phyloP scores from a whole-genome alignment of 2,113 vertebrate species.

The Vulpes vulpes region DNA sequence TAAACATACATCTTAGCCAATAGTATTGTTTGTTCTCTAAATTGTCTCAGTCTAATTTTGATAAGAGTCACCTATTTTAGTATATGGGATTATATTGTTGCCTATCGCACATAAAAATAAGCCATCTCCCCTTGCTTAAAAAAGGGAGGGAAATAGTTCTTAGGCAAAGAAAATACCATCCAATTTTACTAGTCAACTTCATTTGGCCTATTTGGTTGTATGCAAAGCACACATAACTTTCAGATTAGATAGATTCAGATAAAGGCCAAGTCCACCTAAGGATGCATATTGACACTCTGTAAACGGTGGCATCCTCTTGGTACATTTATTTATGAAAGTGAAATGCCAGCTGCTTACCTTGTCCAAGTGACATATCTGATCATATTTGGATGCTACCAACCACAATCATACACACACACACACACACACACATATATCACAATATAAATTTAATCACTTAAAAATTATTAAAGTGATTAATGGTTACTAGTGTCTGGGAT shows the following conservation, averaged over 20 bases:
- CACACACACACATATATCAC: neutral
- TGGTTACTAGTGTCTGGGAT: neutral
- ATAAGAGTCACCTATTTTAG: neutral
- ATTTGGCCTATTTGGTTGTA: neutral
- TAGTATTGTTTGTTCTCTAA: neutral
- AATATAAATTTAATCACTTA: neutral
- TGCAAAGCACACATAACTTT: neutral
- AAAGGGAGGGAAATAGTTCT: neutral
- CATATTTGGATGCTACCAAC: neutral
- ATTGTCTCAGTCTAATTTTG: neutral
- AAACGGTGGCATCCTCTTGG: neutral
- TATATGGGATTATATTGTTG: neutral
- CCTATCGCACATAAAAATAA: neutral
- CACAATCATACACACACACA: too few relatives aligned
- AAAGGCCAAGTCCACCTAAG: too few relatives aligned
- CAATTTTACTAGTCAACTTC: neutral
- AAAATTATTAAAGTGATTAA: too few relatives aligned
- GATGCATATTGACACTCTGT: neutral
- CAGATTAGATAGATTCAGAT: too few relatives aligned
- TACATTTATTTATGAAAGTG: too few relatives aligned
- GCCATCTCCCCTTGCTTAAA: neutral
- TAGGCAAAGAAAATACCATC: neutral
- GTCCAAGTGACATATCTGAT: neutral
- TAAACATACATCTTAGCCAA: neutral
- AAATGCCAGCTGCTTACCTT: neutral